Evolutionary conservation across 2,888 invertebrate genomes (phyloP), one percentile per base, ranked within the genome.

Genomic region (Andrena bucephala): DNA sequence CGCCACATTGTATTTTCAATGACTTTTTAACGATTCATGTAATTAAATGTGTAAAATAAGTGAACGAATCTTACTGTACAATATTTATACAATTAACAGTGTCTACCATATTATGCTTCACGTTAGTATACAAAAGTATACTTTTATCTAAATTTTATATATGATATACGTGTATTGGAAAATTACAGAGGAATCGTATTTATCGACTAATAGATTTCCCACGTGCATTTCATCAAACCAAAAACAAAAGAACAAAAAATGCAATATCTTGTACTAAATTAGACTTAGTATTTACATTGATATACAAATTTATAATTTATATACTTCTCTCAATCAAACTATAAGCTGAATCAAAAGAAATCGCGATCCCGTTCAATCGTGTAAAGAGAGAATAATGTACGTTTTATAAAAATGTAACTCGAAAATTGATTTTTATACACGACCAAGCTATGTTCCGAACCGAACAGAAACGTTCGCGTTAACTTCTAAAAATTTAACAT

Each of bases 231-330:
- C 80, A 71, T 62, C 33, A 27, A 71, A 66, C 33, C 33, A 54
- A 71, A 42, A 20, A 20, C n/a, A 20, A 42, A 42, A 71, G 0
- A 16, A 42, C 4, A 1, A 16, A 42, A 79, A 80, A 78, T 78
- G 79, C 79, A 78, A 71, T 80, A 78, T 71, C 54, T 67, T 78
- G 52, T 71, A 71, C 52, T 54, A 71, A 79, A 78, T 78, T 78
- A 66, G 77, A 62, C 52, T 78, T 80, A 77, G 79, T 66, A 62
- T 78, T 80, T 78, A 62, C 79, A 80, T 67, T 31, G n/a, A 70
- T 60, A 74, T 73, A 66, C 29, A 16, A 59, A 80, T 67, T 70
- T 80, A 66, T 65, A 70, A 60, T 60, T 60, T 71, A 31, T 77
- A 79, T 33, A 33, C 63, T 3, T 33, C 48, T 65, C 57, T 57